These are phyloP conservation scores for Loxodonta africana DNA, from an alignment of 2,113 vertebrate species.

Conservation along the genomic window DNA sequence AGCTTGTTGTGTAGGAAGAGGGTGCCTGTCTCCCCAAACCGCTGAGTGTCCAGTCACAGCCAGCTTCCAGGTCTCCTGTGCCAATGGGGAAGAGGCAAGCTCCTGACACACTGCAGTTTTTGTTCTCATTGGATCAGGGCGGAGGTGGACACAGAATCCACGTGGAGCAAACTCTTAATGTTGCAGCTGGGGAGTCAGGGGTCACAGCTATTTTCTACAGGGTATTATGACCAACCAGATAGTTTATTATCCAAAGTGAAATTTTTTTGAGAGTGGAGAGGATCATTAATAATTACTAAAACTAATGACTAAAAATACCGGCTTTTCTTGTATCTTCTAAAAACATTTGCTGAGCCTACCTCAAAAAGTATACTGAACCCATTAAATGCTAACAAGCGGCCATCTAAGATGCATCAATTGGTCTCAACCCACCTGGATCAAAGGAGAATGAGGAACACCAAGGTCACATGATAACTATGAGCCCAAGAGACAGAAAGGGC, in stretches of 20 bases:
- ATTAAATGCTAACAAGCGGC: no score
- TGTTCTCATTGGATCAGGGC: neutral
- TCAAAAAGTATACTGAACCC: neutral
- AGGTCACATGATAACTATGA: no score
- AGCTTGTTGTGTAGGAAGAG: neutral
- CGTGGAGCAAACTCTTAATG: neutral
- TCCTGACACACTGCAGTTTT: neutral
- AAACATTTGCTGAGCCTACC: neutral
- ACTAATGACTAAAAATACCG: neutral
- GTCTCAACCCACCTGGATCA: no score
- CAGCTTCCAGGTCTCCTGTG: neutral
- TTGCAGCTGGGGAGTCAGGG: rapidly evolving
- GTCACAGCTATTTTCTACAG: neutral
- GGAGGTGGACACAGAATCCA: neutral
- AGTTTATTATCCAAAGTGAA: neutral
- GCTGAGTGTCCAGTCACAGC: neutral
- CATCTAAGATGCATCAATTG: no score
- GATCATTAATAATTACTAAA: neutral
- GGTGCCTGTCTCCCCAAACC: neutral
- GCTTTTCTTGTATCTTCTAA: neutral
- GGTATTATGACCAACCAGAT: neutral
- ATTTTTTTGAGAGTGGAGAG: neutral
- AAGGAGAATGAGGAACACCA: no score
- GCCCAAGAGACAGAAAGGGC: no score
- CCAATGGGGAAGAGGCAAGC: no score